Conservation (phyloP, 23 tunicate species). For the Diplosoma virens region DNA sequence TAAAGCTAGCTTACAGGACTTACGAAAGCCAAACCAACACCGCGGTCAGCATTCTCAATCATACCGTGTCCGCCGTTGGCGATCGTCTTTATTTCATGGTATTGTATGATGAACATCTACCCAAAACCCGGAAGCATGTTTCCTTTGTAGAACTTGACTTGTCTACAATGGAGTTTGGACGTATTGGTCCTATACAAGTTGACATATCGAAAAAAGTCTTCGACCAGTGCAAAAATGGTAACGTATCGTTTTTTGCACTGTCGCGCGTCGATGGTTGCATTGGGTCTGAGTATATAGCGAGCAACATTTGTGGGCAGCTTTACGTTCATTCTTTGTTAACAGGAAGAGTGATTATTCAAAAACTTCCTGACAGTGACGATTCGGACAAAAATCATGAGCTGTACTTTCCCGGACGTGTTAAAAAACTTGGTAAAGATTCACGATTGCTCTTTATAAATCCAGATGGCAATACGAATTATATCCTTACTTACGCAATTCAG, state of each 20-base stretch:
- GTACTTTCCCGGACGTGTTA: constrained; percentile 5
- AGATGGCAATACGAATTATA: constrained; percentile 31
- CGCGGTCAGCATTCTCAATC: constrained; percentile 9
- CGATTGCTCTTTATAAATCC: constrained; percentile 33
- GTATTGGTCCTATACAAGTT: constrained; percentile 33
- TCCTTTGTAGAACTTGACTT: constrained; percentile 54
- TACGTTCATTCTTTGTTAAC: constrained; percentile 45
- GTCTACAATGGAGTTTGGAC: constrained; percentile 28
- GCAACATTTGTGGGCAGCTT: constrained; percentile 46
- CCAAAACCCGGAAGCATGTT: constrained; percentile 54
- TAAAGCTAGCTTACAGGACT: constrained; percentile 28
- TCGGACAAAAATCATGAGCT: background rate
- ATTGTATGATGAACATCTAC: constrained; percentile 56
- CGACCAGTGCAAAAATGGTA: constrained; percentile 23
- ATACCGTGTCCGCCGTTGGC: constrained; percentile 15
- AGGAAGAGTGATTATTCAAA: constrained; percentile 42
- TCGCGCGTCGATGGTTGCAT: constrained; percentile 28
- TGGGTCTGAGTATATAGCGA: constrained; percentile 55
- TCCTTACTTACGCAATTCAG: constrained; percentile 14
- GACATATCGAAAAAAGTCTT: constrained; percentile 22
- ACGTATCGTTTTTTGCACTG: constrained; percentile 27
- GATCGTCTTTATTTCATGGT: constrained; percentile 61
- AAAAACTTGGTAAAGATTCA: constrained; percentile 8
- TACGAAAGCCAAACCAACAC: constrained; percentile 29
- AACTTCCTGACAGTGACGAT: background rate